Conservation (phyloP, 1,140 invertebrate species). For the Agraylea sexmaculata region DNA sequence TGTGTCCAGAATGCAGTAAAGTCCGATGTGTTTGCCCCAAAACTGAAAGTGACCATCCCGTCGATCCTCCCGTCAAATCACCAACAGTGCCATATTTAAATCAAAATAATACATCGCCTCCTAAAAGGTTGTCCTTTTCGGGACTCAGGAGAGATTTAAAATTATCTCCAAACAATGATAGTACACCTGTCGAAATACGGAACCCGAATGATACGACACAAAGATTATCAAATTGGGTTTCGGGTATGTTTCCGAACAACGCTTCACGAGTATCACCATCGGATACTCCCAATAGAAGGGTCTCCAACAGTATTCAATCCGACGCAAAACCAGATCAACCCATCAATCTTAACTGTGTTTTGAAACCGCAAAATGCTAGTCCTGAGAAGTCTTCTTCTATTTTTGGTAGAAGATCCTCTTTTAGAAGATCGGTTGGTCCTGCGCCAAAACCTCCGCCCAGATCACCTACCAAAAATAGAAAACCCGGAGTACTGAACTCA, state of each 20-base stretch:
- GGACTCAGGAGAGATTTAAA: conserved; percentile 8
- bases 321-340: neutral
- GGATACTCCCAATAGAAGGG: too few species aligned
- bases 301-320: too few species aligned
- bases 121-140: neutral
- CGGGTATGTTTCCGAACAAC: too few species aligned
- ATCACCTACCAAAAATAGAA: conserved; percentile 15
- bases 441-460: conserved; percentile 15
- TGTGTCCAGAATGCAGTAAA: conserved; percentile 46
- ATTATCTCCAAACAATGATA: conserved; percentile 2
- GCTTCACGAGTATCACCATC: too few species aligned
- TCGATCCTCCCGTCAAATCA: conserved; percentile 4
- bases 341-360: neutral
- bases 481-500: too few species aligned
- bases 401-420: conserved; percentile 15
- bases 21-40: conserved; percentile 40
- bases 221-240: too few species aligned
- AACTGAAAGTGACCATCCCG: conserved; percentile 14
- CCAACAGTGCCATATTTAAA: conserved; percentile 1
- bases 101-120: conserved; percentile 3
- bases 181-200: conserved; percentile 1
- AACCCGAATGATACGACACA: too few species aligned
- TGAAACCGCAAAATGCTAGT: neutral
- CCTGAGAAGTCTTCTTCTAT: conserved; percentile 12
- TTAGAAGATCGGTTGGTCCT: conserved; percentile 16